Base-by-base conservation (phyloP, 2,888 invertebrate species). In the Parnassius apollo region DNA sequence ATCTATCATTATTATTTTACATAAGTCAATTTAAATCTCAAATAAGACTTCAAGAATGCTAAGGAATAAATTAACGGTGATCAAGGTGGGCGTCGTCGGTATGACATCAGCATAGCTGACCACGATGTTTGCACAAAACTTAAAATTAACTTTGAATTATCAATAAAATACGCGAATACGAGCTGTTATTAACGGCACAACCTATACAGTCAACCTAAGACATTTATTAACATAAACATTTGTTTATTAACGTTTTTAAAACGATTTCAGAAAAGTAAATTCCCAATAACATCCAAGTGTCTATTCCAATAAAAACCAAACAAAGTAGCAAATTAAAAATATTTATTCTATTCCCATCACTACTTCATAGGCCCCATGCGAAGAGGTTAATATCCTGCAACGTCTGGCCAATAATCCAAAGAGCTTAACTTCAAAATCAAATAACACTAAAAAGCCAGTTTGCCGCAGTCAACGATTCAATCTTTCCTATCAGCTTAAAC, bases 301-400 rank as follows among this genome's bases (percentile, higher is more conserved):
- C 35, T 35, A 35, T 35, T 35, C 35, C 35, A 7, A 35, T 35
- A 35, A 35, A 35, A 35, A 35, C 7, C 35, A 35, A 35, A 35
- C 35, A 35, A 35, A 35, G 35, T 35, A 4, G 4, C 7, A 25
- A 25, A 25, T 25, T 3, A 25, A 35, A 7, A 35, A 35, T 35
- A 35, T 8, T 42, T 52, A 48, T 22, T 58, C 25, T 51, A 63
- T 64, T 66, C 57, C 55, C 55, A 59, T 61, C 58, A 52, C 61
- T 55, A 50, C n/a, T 35, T 55, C 18, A 9, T 42, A 25, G n/a
- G 54, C 7, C 54, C 13, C 49, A 42, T 52, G 22, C 60, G 42
- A 9, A 71, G 81, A 88, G 88, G 88, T 88, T 77, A 89, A 89
- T 80, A 88, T 86, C 88, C 88, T 87, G 76, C 75, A 74, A 71